Base-by-base conservation (phyloP, 2,113 vertebrate genomes). In the Crocuta crocuta region DNA sequence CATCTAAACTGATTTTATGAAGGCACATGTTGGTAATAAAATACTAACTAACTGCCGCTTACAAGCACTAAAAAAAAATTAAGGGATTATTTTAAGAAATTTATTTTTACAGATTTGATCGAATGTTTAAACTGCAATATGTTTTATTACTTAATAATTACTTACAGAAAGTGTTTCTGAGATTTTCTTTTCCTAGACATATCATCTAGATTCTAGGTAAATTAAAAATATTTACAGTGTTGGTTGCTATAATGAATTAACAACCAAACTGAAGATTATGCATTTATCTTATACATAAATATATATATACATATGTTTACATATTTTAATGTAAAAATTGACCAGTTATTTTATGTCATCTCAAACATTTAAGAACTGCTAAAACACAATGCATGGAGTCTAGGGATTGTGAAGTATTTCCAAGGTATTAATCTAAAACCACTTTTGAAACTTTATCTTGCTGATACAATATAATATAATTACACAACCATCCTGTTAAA, bases 1-100 rank as follows among this genome's bases (percentile, higher is more conserved):
- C 88, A 93, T 19, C 61, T 74, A 83, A 93, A 33, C 23, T 95
- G 50, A 91, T 79, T 93, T 94, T 96, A 91, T 79, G 43, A 66
- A 91, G 7, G 43, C 7, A 79, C 26, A 31, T 66, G n/a, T 83
- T 90, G 24, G 63, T 79, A 97, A 78, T 96, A 92, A 96, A 90
- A 90, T 73, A 84, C 23, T 65, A 43, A 84, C 23, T 65, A 43
- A 85, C 70, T 96, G 53, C 15, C 26, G 85, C 24, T 28, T 50
- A 81, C 1, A 53, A 87, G 39, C 50, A 55, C 10, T 65, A 89
- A 2, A 84, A 55, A 85, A 74, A 78, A 66, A 74, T 33, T 92
- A 81, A 78, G 89, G 35, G 45, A 28, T 89, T 80, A 95, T 76
- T 90, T 92, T 76, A 7, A 95, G 45, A 89, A 95, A 86, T 23